These are phyloP conservation scores for Andrena haemorrhoa DNA, from an alignment of 2,888 invertebrate species.

Conservation along the genomic window DNA sequence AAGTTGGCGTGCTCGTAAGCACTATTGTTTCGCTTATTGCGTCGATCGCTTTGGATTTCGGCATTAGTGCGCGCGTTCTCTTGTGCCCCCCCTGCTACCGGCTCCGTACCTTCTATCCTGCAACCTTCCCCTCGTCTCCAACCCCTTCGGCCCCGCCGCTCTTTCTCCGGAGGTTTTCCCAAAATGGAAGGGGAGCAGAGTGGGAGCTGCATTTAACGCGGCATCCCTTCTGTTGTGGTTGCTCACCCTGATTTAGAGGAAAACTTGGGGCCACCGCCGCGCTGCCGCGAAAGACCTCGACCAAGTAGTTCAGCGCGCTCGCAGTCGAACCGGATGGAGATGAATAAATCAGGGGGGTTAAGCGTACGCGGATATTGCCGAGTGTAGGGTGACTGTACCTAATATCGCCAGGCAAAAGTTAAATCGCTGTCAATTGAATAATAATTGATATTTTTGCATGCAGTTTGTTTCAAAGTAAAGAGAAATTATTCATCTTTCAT, in stretches of 20 bases:
- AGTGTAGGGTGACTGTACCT: too few relatives aligned
- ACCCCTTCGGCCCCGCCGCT: conserved; percentile 14
- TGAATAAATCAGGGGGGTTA: conserved; percentile 52
- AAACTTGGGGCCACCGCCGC: conserved; percentile 48
- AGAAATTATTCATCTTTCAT: too few relatives aligned
- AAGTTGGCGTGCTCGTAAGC: conserved; percentile 73
- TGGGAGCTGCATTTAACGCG: conserved; percentile 71
- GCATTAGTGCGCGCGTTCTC: conserved; percentile 66
- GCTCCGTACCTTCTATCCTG: conserved; percentile 38
- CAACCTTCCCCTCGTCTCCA: conserved; percentile 14
- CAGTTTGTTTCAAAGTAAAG: too few relatives aligned
- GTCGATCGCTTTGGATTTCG: conserved; percentile 75
- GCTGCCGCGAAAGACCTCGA: conserved; percentile 16
- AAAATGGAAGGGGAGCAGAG: conserved; percentile 47
- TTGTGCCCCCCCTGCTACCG: conserved; percentile 26
- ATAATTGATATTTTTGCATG: too few relatives aligned
- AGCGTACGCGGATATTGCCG: conserved; percentile 21
- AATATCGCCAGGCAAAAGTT: too few relatives aligned
- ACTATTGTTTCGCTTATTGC: conserved; percentile 79
- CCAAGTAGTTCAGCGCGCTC: conserved; percentile 22
- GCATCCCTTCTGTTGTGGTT: conserved; percentile 49
- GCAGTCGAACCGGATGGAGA: conserved; percentile 33
- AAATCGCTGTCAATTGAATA: too few relatives aligned
- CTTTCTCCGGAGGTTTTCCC: conserved; percentile 44
- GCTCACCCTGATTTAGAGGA: conserved; percentile 69